phyloP scores from a whole-genome alignment of 2,888 invertebrate species.

The Yponomeuta cagnagella region DNA sequence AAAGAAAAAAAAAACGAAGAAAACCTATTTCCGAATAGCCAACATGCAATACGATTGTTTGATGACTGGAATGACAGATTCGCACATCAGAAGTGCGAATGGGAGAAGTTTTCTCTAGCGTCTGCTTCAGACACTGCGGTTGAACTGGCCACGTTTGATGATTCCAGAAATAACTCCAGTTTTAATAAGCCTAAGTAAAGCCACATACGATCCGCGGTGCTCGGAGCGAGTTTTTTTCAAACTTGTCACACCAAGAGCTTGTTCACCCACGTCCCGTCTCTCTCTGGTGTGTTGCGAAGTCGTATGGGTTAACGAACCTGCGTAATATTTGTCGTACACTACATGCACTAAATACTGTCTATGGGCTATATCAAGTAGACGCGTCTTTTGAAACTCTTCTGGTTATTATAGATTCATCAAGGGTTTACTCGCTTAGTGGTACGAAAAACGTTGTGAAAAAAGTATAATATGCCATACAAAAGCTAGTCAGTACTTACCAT shows the following conservation, averaged over 20 bases:
- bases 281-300: conserved; percentile 29
- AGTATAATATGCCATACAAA: no score
- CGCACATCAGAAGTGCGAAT: no score
- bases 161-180: conserved; percentile 45
- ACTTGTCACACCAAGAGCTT: conserved; percentile 48
- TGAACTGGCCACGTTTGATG: conserved; percentile 26
- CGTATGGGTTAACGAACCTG: conserved; percentile 55
- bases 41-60: no score
- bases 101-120: background rate
- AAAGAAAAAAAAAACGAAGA: no score
- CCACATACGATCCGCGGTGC: conserved; percentile 20
- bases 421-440: no score
- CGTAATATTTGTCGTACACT: conserved; percentile 31
- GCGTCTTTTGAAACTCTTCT: no score
- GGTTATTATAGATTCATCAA: no score
- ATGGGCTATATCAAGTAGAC: background rate
- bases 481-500: no score
- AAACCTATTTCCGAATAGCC: no score
- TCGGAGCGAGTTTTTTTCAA: conserved; percentile 33
- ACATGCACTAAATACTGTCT: background rate
- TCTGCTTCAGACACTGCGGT: background rate
- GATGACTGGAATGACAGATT: no score
- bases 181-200: conserved; percentile 46
- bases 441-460: no score
- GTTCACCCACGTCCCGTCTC: conserved; percentile 62